Conservation (phyloP, 2,113 vertebrate genomes). For the Coturnix japonica region DNA sequence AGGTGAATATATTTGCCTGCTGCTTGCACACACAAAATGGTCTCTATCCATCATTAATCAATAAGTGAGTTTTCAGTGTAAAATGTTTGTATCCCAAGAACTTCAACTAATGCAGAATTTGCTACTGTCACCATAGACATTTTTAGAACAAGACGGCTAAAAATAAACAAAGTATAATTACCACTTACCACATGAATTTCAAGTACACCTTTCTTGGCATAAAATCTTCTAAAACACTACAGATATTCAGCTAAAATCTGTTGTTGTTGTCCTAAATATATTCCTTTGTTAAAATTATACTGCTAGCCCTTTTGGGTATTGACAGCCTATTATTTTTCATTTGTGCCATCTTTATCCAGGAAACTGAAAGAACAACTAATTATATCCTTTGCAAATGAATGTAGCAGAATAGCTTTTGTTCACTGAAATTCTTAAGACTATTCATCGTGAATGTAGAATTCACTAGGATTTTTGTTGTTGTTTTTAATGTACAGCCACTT, state of each 20-base stretch:
- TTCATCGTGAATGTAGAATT: conserved; percentile 68
- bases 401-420: conserved; percentile 76
- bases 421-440: conserved; percentile 61
- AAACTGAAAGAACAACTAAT: conserved; percentile 83
- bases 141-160: conserved; percentile 5
- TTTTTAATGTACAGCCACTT: conserved; percentile 39
- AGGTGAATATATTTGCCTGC: accelerated
- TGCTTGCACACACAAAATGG: background rate
- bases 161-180: conserved; percentile 32
- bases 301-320: conserved; percentile 71
- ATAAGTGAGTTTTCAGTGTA: background rate
- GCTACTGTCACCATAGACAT: background rate
- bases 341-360: conserved; percentile 73
- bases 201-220: conserved; percentile 24
- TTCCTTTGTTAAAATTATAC: conserved; percentile 68
- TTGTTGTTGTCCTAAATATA: conserved; percentile 67
- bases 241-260: conserved; percentile 43
- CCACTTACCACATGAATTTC: background rate
- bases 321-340: conserved; percentile 81
- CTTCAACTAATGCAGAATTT: background rate
- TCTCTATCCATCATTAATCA: background rate
- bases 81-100: background rate
- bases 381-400: conserved; percentile 80
- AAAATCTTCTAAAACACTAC: conserved; percentile 27
- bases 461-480: background rate